These are phyloP conservation scores for Myioborus melanocephalus DNA, from an alignment of 2,797 vertebrate genomes.

Conservation along the genomic window DNA sequence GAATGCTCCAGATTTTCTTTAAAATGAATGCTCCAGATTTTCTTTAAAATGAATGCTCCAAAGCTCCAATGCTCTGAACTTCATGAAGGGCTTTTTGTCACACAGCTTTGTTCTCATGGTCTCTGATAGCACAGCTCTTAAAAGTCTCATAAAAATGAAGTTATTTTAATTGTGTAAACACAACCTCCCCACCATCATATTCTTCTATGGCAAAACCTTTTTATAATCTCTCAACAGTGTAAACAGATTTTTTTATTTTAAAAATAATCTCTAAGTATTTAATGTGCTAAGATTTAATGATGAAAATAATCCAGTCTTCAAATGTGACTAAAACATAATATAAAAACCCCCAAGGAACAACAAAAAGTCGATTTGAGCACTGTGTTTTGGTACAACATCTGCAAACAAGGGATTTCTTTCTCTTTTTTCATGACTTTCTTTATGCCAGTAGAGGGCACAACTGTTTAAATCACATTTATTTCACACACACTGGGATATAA, in stretches of 20 bases:
- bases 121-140: not conserved
- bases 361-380: not conserved
- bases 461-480: conserved; percentile 65
- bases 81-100: not conserved
- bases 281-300: not conserved
- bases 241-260: not conserved
- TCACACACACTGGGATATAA: not conserved
- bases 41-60: not conserved
- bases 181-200: not conserved
- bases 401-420: not conserved
- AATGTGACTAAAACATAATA: not conserved
- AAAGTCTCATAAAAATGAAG: not conserved
- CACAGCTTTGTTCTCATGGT: not conserved
- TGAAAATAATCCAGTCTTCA: not conserved
- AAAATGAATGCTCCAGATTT: not conserved
- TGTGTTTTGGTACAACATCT: not conserved
- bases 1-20: not conserved
- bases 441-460: conserved; percentile 76
- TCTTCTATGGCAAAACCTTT: not conserved
- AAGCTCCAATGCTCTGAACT: not conserved
- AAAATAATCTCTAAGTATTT: not conserved
- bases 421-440: conserved; percentile 16
- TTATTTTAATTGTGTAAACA: not conserved
- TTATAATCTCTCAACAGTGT: not conserved
- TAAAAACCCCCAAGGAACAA: not conserved